These are phyloP conservation scores for Stenotaenia linearis DNA, from an alignment of 2,888 invertebrate genomes.

Conservation along the genomic window DNA sequence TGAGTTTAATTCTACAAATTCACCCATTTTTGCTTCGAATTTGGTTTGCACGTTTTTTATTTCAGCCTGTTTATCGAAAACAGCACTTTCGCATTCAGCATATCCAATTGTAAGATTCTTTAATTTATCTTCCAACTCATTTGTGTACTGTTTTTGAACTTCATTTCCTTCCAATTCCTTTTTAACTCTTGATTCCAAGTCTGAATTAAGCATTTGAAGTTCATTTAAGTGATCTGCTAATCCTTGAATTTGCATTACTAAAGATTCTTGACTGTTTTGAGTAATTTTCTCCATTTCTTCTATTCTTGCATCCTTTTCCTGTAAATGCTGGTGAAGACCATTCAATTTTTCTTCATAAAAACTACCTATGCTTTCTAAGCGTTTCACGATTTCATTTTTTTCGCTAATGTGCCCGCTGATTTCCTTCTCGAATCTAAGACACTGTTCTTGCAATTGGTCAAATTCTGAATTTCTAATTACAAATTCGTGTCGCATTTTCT, in stretches of 20 bases:
- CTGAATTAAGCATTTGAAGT: too few species aligned
- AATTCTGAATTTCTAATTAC: background rate
- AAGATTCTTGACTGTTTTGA: background rate
- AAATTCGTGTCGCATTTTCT: background rate
- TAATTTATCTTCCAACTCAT: background rate
- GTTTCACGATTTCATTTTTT: background rate
- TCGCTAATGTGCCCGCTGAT: background rate
- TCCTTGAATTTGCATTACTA: background rate
- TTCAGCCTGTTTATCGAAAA: too few species aligned
- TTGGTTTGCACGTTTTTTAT: too few species aligned
- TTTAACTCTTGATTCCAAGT: background rate
- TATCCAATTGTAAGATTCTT: background rate
- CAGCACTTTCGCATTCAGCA: background rate
- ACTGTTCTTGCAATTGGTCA: too few species aligned
- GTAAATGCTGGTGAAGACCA: background rate
- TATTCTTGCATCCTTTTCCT: background rate
- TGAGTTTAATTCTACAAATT: too few species aligned
- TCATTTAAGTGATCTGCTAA: background rate
- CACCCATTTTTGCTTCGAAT: too few species aligned
- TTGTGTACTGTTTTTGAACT: background rate
- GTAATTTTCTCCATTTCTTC: background rate
- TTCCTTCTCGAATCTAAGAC: background rate
- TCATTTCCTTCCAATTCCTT: background rate
- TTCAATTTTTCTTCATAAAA: background rate
- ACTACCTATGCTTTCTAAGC: background rate